Conservation (phyloP, 2,888 invertebrate genomes). For the Rhagonycha lutea region DNA sequence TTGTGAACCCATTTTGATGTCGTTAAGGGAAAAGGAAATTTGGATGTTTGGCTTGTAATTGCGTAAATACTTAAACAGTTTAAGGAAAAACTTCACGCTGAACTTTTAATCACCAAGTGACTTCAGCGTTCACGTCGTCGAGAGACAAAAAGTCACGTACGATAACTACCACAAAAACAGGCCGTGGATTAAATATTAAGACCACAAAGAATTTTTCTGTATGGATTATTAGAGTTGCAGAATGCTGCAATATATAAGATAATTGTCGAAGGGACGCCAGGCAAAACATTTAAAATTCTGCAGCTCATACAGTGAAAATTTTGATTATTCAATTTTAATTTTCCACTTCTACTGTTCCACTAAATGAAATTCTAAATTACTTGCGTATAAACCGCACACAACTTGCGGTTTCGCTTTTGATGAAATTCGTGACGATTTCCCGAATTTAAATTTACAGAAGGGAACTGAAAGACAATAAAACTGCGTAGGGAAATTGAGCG, state of each 20-base stretch:
- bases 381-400: not conserved
- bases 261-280: not conserved
- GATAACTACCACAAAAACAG: not conserved
- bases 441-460: not conserved
- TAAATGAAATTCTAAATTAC: constrained; percentile 1
- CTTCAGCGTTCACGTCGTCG: too few species aligned
- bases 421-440: constrained; percentile 1
- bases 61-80: not conserved
- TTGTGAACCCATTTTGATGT: not conserved
- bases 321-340: not conserved
- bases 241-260: not conserved
- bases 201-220: not conserved
- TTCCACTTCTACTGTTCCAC: not conserved
- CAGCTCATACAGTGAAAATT: not conserved
- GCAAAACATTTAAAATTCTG: not conserved
- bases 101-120: not conserved
- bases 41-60: not conserved
- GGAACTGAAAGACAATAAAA: constrained; percentile 15
- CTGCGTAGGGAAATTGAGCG: constrained; percentile 15
- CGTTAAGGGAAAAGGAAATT: not conserved
- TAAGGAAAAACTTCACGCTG: not conserved
- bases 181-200: not conserved
- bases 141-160: not conserved
- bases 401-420: not conserved
- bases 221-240: too few species aligned